These are phyloP conservation scores for Ascidia mentula DNA, from an alignment of 23 tunicate species.

Conservation along the genomic window DNA sequence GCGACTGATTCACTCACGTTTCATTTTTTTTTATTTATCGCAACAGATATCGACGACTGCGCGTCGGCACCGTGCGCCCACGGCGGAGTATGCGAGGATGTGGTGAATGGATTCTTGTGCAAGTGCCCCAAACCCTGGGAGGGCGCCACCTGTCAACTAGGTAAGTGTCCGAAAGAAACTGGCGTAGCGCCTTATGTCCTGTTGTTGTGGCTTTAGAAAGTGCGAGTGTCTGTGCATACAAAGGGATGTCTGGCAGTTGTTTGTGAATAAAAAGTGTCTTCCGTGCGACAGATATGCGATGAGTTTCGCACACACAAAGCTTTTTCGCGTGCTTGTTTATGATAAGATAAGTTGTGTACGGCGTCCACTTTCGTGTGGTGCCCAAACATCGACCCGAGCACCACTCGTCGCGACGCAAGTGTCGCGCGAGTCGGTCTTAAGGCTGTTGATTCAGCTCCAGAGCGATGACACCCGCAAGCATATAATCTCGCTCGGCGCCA, in stretches of 20 bases:
- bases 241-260: too few species aligned
- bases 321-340: neutral
- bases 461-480: neutral
- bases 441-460: neutral
- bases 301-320: too few species aligned
- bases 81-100: slow-evolving; percentile 77
- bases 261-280: too few species aligned
- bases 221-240: too few species aligned
- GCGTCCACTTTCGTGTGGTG: neutral
- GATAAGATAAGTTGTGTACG: neutral
- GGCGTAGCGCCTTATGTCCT: too few species aligned
- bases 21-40: neutral
- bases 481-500: neutral
- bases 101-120: slow-evolving; percentile 71
- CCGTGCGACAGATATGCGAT: too few species aligned
- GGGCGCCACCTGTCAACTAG: slow-evolving; percentile 79
- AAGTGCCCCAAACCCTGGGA: slow-evolving; percentile 90
- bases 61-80: slow-evolving; percentile 77
- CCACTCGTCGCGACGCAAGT: slow-evolving; percentile 4
- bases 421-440: neutral
- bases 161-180: slow-evolving; percentile 32
- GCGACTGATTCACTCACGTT: neutral
- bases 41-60: slow-evolving; percentile 89
- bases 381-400: too few species aligned
- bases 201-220: too few species aligned